These are phyloP conservation scores for Drosophila neotestacea DNA, from an alignment of 2,888 invertebrate genomes.

Conservation along the genomic window DNA sequence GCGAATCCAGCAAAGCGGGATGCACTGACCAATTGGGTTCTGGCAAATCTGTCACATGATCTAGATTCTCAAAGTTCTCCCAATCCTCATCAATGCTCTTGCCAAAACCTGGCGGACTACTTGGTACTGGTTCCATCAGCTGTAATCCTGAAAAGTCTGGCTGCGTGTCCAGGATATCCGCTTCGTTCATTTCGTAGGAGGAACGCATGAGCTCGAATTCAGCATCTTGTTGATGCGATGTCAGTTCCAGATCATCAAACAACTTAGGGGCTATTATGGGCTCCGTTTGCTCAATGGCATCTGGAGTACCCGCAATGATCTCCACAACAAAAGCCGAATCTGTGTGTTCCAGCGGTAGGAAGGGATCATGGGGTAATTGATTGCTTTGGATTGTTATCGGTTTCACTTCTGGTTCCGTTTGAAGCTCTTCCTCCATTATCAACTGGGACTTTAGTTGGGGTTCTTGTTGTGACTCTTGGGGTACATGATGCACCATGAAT, in stretches of 20 bases:
- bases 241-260: constrained; percentile 59
- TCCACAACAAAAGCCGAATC: constrained; percentile 62
- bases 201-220: constrained; percentile 74
- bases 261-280: constrained; percentile 27
- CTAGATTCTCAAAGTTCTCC: constrained; percentile 73
- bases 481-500: constrained; percentile 60
- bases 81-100: constrained; percentile 81
- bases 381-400: background rate
- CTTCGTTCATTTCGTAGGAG: constrained; percentile 76
- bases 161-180: constrained; percentile 67
- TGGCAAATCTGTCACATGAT: constrained; percentile 37
- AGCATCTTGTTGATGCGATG: constrained; percentile 41
- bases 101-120: constrained; percentile 71
- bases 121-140: constrained; percentile 7
- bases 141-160: constrained; percentile 38
- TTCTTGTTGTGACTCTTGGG: background rate
- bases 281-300: constrained; percentile 23
- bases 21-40: constrained; percentile 57
- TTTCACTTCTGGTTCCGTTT: background rate
- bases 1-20: constrained; percentile 41
- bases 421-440: background rate
- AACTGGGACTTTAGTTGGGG: background rate
- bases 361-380: constrained; percentile 1
- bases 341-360: constrained; percentile 34
- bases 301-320: constrained; percentile 67